Evolutionary conservation across 1,140 invertebrate genomes (phyloP).

Genomic region (Drosophila grimshawi): DNA sequence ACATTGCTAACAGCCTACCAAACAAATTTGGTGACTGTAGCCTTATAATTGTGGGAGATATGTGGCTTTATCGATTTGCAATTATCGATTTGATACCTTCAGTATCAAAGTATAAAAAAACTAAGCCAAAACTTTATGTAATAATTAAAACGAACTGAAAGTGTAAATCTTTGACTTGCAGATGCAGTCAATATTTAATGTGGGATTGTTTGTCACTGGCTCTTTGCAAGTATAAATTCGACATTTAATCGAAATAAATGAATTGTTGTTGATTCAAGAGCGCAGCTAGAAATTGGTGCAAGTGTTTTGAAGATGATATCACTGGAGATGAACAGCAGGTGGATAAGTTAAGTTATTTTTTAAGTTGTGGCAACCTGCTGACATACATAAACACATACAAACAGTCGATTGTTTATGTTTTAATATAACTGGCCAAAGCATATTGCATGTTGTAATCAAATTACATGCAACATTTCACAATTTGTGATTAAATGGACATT

Average conservation of each 20-base stretch:
- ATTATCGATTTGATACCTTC: too few relatives aligned
- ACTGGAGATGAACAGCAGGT: conserved; percentile 1
- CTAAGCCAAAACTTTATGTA: too few relatives aligned
- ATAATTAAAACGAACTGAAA: too few relatives aligned
- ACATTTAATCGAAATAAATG: conserved; percentile 38
- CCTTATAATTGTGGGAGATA: too few relatives aligned
- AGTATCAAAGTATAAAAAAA: too few relatives aligned
- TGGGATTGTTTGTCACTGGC: conserved; percentile 1
- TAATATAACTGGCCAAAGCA: conserved; percentile 6
- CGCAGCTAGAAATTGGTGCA: conserved; percentile 11
- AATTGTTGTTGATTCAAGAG: background rate
- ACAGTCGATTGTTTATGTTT: conserved; percentile 1
- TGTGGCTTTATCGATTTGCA: too few relatives aligned
- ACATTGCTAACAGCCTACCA: too few relatives aligned
- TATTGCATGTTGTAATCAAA: conserved; percentile 43
- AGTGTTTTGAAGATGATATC: conserved; percentile 38
- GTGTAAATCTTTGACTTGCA: too few relatives aligned
- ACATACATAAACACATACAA: conserved; percentile 21
- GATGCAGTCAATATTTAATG: too few relatives aligned
- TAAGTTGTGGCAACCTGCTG: conserved; percentile 7
- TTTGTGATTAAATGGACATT: conserved; percentile 37
- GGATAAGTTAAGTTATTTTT: conserved; percentile 16
- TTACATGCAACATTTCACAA: conserved; percentile 44
- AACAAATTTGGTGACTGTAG: too few relatives aligned
- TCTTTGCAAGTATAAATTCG: conserved; percentile 35